Conservation (phyloP, 1,140 invertebrate genomes). For the Cecropterus lyciades region DNA sequence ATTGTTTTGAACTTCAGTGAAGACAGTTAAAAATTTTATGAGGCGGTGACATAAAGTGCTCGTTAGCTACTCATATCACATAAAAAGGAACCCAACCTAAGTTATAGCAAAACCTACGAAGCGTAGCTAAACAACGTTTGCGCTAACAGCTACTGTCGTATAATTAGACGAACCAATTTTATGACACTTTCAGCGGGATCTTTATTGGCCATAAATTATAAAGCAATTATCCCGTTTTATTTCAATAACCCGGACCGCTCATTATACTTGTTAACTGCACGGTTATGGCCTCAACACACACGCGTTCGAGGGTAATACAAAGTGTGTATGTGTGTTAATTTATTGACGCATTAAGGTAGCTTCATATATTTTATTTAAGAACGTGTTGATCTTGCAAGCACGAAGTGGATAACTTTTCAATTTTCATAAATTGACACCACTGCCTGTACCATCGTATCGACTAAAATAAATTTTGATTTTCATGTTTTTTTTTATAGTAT, state of each 20-base stretch:
- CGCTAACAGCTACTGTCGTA: conserved; percentile 2
- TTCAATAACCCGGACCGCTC: conserved; percentile 20
- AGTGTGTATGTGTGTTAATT: not conserved
- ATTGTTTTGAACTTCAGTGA: too few species aligned
- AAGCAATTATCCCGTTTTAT: conserved; percentile 10
- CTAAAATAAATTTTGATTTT: too few species aligned
- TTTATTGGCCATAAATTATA: conserved; percentile 18
- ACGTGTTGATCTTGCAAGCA: not conserved
- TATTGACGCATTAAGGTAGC: not conserved
- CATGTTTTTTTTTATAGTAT: too few species aligned
- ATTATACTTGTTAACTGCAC: conserved; percentile 9
- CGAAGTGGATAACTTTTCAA: too few species aligned
- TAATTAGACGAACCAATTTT: conserved; percentile 22
- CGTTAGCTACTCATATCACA: too few species aligned
- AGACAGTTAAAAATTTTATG: too few species aligned
- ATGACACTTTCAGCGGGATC: conserved; percentile 13
- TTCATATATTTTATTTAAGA: not conserved
- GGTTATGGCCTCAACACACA: conserved; percentile 6
- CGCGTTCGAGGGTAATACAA: not conserved
- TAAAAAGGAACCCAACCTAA: too few species aligned
- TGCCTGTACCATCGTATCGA: too few species aligned
- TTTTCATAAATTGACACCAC: too few species aligned
- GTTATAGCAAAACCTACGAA: too few species aligned
- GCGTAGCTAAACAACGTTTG: conserved; percentile 7
- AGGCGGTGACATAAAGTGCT: too few species aligned